phyloP scores from a whole-genome alignment of 2,113 vertebrate genomes.

The Malurus elegans region DNA sequence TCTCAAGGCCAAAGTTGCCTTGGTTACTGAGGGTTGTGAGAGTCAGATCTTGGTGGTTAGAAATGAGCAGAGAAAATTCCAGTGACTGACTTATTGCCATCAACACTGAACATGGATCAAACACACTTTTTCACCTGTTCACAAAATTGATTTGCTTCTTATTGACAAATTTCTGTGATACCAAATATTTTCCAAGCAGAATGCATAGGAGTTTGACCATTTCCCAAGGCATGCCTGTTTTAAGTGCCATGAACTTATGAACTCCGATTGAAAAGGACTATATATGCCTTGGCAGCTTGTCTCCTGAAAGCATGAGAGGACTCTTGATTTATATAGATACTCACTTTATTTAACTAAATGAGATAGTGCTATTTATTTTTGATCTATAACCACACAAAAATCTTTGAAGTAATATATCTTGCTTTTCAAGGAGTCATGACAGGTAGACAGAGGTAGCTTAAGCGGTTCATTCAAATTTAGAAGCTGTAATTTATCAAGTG shows the following conservation, averaged over 20 bases:
- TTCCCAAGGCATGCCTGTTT: background rate
- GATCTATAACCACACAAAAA: slow-evolving; percentile 42
- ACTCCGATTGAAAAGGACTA: background rate
- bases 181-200: background rate
- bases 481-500: slow-evolving; percentile 50
- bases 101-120: background rate
- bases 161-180: background rate
- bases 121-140: background rate
- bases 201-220: background rate
- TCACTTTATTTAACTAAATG: slow-evolving; percentile 58
- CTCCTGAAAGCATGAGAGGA: background rate
- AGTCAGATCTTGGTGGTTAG: background rate
- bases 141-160: background rate
- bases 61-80: background rate
- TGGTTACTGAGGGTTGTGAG: background rate
- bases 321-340: slow-evolving; percentile 53
- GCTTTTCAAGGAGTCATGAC: slow-evolving; percentile 34
- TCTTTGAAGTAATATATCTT: slow-evolving; percentile 54
- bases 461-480: slow-evolving; percentile 25
- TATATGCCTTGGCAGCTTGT: background rate
- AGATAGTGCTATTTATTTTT: slow-evolving; percentile 56
- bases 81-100: background rate
- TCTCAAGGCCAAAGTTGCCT: background rate
- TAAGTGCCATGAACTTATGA: background rate
- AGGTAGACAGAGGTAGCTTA: slow-evolving; percentile 29